Base-by-base conservation (phyloP, 2,888 invertebrate genomes). In the Hedychridium roseum region DNA sequence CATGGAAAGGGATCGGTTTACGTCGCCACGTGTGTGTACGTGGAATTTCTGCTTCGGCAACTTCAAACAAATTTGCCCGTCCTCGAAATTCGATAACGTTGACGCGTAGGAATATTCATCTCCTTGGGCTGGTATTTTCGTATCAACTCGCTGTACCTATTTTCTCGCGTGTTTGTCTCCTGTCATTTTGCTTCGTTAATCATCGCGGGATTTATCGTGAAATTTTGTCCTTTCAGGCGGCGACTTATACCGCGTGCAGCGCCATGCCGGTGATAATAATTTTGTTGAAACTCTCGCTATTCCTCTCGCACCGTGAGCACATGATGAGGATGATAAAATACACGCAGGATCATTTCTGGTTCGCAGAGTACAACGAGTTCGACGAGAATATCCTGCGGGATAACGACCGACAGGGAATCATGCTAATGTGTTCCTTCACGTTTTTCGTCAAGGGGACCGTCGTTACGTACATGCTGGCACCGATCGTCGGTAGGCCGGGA, bases 261-360 rank as follows among this genome's bases (percentile, higher is more conserved):
- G 40, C 42, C 3, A 60, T 64, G 57, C 57, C 64, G 1, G 46
- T 66, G 12, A 16, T 64, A 1, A 47, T 57, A 44, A 49, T 60
- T 7, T 16, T 63, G 18, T 12, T 56, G 1, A 66, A 66, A 35
- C 18, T 60, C 15, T 11, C 35, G 2, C 43, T 55, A 1, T 64
- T 58, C 14, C 27, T 56, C 11, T 38, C 11, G 15, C 38, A 58
- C 30, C 53, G 50, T 4, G 23, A 34, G 2, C 30, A 50, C 4
- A 52, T 68, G 3, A 35, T 43, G 6, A 28, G 45, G 2, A 20
- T 67, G 5, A 56, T 67, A 5, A n/a, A 4, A 9, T 63, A 51
- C 37, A 55, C 60, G 0, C 46, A 60, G 11, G 27, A 47, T 0
- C 43, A 61, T 23, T 66, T 66, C 40, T 68, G 67, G 66, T 35